Percentiles rank a stretch among this genome's conserved stretches.
These are phyloP conservation scores for Dendrophyllia cribrosa DNA, from an alignment of 64 coral and sea anemone genomes.

Conservation along the genomic window DNA sequence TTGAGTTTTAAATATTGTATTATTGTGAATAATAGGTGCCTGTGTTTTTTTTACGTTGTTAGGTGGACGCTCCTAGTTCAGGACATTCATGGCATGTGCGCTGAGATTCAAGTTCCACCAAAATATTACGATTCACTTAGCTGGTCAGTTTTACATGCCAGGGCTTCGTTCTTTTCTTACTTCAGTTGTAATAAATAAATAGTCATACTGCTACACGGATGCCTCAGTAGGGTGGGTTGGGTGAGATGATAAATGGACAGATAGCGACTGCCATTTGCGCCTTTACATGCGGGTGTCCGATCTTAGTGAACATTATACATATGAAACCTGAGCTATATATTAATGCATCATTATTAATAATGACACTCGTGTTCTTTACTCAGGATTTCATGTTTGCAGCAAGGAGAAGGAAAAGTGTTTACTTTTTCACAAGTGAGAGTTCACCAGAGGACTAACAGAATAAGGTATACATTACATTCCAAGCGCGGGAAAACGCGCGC, in stretches of 20 bases:
- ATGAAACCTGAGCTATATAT: background rate
- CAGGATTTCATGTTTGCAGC: constrained; percentile 44
- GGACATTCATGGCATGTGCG: constrained; percentile 24
- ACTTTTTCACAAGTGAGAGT: constrained; percentile 44
- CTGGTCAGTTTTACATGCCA: constrained; percentile 17
- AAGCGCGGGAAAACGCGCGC: too few relatives aligned
- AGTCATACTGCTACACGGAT: too few relatives aligned
- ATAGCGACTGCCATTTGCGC: too few relatives aligned
- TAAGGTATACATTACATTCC: constrained; percentile 19
- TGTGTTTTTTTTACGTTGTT: background rate
- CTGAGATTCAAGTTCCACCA: constrained; percentile 43
- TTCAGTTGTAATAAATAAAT: too few relatives aligned
- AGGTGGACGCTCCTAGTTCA: constrained; percentile 39
- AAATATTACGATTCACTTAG: background rate
- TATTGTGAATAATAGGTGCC: too few relatives aligned
- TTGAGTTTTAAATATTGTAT: background rate
- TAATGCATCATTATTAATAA: background rate
- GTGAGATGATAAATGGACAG: too few relatives aligned
- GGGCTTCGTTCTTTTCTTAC: background rate
- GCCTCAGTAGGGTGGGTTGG: too few relatives aligned
- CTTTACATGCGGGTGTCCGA: too few relatives aligned
- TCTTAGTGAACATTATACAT: too few relatives aligned
- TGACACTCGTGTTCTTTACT: background rate
- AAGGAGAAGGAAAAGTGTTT: constrained; percentile 45
- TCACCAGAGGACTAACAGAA: constrained; percentile 37